These are phyloP conservation scores for Zosterops hypoxanthus DNA, from an alignment of 2,113 vertebrate genomes.

Conservation along the genomic window DNA sequence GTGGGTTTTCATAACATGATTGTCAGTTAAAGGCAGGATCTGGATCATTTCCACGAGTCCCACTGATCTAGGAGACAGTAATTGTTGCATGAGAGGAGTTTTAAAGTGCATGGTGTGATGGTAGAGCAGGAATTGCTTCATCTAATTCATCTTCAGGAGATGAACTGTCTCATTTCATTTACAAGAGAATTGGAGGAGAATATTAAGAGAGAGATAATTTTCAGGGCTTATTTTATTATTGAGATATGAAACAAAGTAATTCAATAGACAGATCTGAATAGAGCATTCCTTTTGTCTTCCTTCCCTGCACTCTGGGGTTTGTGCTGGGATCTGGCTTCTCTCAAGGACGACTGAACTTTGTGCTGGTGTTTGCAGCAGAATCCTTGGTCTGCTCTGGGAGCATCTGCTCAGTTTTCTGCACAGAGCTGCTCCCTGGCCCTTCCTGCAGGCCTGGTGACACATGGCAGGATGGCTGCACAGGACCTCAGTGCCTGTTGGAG, in stretches of 20 bases:
- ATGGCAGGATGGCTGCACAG: neutral
- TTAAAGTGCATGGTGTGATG: neutral
- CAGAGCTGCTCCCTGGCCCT: neutral
- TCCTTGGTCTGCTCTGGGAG: neutral
- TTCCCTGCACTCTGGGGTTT: neutral
- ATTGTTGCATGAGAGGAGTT: neutral
- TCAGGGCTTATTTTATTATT: neutral
- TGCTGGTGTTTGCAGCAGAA: neutral
- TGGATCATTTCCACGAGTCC: rapidly evolving
- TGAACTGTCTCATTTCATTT: neutral
- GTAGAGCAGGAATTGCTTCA: neutral
- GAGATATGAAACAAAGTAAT: neutral
- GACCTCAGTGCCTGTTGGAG: neutral
- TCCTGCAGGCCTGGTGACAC: rapidly evolving
- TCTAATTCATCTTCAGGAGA: neutral
- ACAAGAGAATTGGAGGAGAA: neutral
- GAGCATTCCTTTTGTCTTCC: neutral
- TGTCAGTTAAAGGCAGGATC: neutral
- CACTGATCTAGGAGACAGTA: neutral
- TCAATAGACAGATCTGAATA: neutral
- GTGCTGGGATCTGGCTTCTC: neutral
- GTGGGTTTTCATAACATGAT: neutral
- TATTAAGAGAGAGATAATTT: neutral
- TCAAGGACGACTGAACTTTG: neutral
- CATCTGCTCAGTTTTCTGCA: neutral